Evolutionary conservation across 2,797 vertebrate species (phyloP).

Genomic region (Decapterus maruadsi): DNA sequence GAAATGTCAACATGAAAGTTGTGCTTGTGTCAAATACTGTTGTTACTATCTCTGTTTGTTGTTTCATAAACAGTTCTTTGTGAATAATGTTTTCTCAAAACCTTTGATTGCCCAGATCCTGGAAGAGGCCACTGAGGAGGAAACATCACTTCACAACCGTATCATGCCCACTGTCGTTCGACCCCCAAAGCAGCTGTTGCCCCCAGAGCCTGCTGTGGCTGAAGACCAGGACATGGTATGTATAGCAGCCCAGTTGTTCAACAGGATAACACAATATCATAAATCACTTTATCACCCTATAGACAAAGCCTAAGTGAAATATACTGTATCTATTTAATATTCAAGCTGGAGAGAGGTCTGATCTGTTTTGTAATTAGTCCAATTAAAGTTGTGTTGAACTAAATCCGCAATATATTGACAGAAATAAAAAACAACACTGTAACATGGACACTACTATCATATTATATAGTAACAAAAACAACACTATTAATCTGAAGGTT

Average conservation of each 20-base stretch:
- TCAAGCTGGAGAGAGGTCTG: not conserved
- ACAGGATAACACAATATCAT: not conserved
- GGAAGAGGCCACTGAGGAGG: constrained; percentile 97
- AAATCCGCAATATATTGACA: not conserved
- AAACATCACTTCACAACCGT: constrained; percentile 95
- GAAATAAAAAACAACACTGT: not conserved
- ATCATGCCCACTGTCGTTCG: constrained; percentile 98
- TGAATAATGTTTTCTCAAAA: not conserved
- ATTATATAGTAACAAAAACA: not conserved
- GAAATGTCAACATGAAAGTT: not conserved
- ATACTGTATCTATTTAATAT: not conserved
- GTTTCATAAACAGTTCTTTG: not conserved
- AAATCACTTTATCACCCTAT: not conserved
- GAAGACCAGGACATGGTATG: constrained; percentile 92
- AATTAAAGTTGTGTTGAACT: not conserved
- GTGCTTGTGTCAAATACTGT: not conserved
- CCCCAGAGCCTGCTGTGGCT: constrained; percentile 82
- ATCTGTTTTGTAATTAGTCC: not conserved
- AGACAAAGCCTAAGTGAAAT: not conserved
- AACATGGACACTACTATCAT: not conserved
- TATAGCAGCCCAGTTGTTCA: constrained; percentile 3
- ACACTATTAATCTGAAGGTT: not conserved
- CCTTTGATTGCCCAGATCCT: constrained; percentile 86
- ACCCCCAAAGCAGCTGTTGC: constrained; percentile 93
- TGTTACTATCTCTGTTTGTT: not conserved